Percentiles rank a stretch among this genome's conserved stretches.
phyloP scores from a whole-genome alignment of 2,888 invertebrate species.

The Sylvicola fuscatus region DNA sequence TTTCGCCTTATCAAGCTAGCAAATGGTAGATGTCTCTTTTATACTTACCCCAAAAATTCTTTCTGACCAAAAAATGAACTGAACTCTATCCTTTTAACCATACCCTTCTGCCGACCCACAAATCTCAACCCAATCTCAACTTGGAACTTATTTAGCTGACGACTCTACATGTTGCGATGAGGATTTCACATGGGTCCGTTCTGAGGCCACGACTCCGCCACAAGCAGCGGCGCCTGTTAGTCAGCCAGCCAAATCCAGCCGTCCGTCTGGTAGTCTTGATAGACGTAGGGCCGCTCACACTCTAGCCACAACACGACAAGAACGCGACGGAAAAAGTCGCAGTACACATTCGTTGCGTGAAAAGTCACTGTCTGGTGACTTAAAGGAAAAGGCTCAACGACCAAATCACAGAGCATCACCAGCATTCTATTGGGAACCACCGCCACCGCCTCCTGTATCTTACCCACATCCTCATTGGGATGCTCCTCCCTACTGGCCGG shows the following conservation, averaged over 20 bases:
- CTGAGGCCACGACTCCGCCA: slow-evolving; percentile 15
- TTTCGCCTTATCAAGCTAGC: neutral
- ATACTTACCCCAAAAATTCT: too few relatives aligned
- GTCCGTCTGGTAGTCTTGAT: slow-evolving; percentile 28
- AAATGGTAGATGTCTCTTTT: too few relatives aligned
- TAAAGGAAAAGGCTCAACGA: neutral
- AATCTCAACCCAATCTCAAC: too few relatives aligned
- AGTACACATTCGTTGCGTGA: slow-evolving; percentile 35
- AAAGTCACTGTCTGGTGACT: slow-evolving; percentile 19
- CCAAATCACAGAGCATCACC: slow-evolving; percentile 7
- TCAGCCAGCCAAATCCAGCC: slow-evolving; percentile 10
- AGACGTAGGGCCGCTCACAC: slow-evolving; percentile 29
- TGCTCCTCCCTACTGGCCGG: slow-evolving; percentile 5
- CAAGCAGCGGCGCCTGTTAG: slow-evolving; percentile 3
- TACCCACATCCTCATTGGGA: slow-evolving; percentile 6
- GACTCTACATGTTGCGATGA: slow-evolving; percentile 41
- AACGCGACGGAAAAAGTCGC: slow-evolving; percentile 41
- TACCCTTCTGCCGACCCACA: too few relatives aligned
- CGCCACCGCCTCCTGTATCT: slow-evolving; percentile 9
- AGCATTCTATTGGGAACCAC: slow-evolving; percentile 9
- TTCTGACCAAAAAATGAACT: too few relatives aligned
- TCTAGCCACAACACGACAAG: slow-evolving; percentile 27
- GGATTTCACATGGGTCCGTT: slow-evolving; percentile 44
- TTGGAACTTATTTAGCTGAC: slow-evolving; percentile 18
- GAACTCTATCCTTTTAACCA: too few relatives aligned